Evolutionary conservation across 2,888 invertebrate genomes (phyloP).

Genomic region (Nomada ruficornis): DNA sequence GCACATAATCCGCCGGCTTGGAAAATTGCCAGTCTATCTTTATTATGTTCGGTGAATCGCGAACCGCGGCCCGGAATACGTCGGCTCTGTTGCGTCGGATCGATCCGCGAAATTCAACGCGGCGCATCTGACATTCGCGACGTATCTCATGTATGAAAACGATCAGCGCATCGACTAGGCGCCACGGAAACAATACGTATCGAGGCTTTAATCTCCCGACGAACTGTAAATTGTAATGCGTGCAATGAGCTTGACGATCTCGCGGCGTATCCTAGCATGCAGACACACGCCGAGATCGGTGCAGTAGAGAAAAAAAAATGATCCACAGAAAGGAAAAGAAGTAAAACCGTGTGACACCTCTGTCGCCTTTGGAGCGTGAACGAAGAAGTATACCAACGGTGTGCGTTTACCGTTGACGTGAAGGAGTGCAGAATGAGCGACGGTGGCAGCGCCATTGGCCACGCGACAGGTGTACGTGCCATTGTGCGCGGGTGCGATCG

Average conservation of each 20-base stretch:
- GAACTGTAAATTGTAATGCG: not conserved
- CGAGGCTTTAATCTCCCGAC: not conserved
- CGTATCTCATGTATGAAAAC: not conserved
- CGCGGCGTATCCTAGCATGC: constrained; percentile 48
- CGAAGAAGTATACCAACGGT: constrained; percentile 77
- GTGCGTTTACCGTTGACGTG: constrained; percentile 86
- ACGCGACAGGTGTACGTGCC: constrained; percentile 87
- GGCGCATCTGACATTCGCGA: not conserved
- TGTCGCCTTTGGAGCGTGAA: constrained; percentile 39
- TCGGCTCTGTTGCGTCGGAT: constrained; percentile 11
- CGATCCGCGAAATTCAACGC: constrained; percentile 8
- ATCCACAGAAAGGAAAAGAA: not conserved
- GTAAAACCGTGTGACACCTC: constrained; percentile 23
- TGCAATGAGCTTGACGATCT: constrained; percentile 10
- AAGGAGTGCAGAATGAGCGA: constrained; percentile 86
- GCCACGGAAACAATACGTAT: not conserved
- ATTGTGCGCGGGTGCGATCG: constrained; percentile 86
- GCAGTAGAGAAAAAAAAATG: not conserved
- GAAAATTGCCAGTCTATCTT: constrained; percentile 67
- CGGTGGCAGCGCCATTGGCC: constrained; percentile 86
- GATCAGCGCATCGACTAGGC: not conserved
- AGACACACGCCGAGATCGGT: constrained; percentile 35
- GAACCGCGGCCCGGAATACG: not conserved
- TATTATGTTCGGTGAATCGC: constrained; percentile 48
- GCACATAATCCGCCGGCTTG: constrained; percentile 54